Evolutionary conservation across 2,888 invertebrate genomes (phyloP), one percentile per base, ranked within the genome.

Genomic region (Zootermopsis nevadensis): DNA sequence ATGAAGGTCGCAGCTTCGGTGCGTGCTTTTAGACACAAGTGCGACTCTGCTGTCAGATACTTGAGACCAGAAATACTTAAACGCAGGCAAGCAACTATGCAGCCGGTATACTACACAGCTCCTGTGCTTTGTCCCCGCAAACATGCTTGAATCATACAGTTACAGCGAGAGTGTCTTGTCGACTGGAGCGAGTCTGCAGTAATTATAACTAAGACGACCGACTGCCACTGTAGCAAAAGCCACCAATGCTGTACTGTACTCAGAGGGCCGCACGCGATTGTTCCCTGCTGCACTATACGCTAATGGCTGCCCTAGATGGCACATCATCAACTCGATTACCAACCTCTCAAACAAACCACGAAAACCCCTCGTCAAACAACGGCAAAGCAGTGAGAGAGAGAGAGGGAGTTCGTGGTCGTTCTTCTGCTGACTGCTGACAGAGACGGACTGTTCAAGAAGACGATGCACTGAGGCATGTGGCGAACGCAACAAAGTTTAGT

Each of bases 291-390:
- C 88, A 89, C 88, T 88, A 88, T 90, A 88, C 87, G 88, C 88
- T 89, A 90, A 90, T 90, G 74, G 74, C 74, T 74, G 74, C 38
- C 74, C 74, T 74, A 74, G 74, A 74, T 74, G 88, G 88, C 87
- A 86, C 86, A 86, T 87, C 89, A 89, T 89, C 89, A 89, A 89
- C 88, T 89, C 89, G 89, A 90, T 89, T 89, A 89, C 89, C 87
- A 87, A 87, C 88, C 88, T 89, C 88, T 87, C 88, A 88, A 88
- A 88, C 88, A 88, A 88, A 88, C 89, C 89, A 88, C 89, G 87
- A 88, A 84, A 85, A 88, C 87, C 60, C 87, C 86, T 84, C 87
- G 86, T 86, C 87, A 86, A 87, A 87, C 86, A 86, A 79, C 42
- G 74, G 60, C 55, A 79, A 79, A 38, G 60, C 60, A 82, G 82